Conservation (phyloP, 2,113 vertebrate genomes). For the Fukomys damarensis region DNA sequence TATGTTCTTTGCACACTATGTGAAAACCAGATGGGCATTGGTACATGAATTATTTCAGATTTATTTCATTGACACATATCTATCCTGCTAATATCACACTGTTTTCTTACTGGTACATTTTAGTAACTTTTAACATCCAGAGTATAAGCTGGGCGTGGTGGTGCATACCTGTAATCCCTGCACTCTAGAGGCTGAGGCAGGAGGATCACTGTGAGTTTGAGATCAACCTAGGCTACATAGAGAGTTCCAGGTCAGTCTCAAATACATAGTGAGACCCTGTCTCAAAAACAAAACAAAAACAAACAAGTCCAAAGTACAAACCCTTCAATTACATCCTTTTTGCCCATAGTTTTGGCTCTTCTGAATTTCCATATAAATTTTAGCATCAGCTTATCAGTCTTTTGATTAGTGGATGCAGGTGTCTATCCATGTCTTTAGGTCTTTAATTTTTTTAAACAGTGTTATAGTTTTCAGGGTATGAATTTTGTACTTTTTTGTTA, state of each 20-base stretch:
- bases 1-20: not conserved
- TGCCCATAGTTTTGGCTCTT: not conserved
- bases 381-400: not conserved
- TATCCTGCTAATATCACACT: not conserved
- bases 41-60: not conserved
- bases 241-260: too few species aligned
- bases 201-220: too few species aligned
- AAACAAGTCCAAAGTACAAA: too few species aligned
- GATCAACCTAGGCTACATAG: too few species aligned
- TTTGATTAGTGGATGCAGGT: not conserved
- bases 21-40: not conserved
- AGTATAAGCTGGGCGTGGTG: too few species aligned
- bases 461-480: not conserved
- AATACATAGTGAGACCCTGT: too few species aligned
- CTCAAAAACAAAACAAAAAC: too few species aligned
- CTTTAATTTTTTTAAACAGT: not conserved
- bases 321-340: not conserved
- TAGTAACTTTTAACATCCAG: not conserved
- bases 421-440: not conserved
- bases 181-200: too few species aligned
- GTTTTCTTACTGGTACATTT: not conserved
- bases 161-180: too few species aligned
- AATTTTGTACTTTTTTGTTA: not conserved
- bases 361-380: not conserved
- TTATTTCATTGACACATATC: not conserved